Evolutionary conservation across 2,113 vertebrate species (phyloP).

Genomic region (Zosterops pallidus): DNA sequence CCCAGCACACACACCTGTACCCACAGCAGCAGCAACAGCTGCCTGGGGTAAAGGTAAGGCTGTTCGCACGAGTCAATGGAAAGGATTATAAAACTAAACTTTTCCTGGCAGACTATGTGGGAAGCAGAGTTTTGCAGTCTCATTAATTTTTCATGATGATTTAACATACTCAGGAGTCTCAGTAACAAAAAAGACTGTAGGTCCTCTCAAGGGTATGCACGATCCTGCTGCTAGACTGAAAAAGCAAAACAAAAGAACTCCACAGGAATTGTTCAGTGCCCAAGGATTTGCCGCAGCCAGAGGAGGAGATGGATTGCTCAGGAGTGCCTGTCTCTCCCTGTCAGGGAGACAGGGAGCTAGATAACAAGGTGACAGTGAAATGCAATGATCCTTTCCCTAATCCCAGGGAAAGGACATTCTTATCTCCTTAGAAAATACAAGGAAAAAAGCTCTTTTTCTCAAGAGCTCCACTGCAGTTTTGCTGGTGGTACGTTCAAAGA

Average conservation of each 20-base stretch:
- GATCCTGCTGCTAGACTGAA: not conserved
- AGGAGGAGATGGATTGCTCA: not conserved
- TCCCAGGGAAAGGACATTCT: not conserved
- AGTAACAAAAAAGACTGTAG: not conserved
- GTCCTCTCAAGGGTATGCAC: not conserved
- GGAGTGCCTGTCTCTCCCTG: not conserved
- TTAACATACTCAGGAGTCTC: slow-evolving; percentile 28
- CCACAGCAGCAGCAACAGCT: not conserved
- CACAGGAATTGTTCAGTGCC: not conserved
- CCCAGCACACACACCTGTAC: not conserved
- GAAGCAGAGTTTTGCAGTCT: slow-evolving; percentile 47
- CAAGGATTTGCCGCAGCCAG: not conserved
- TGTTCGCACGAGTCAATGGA: not conserved
- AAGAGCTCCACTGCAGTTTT: not conserved
- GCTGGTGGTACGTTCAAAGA: not conserved
- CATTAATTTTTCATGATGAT: slow-evolving; percentile 55
- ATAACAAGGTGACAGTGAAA: not conserved
- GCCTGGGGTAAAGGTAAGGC: not conserved
- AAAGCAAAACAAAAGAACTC: not conserved
- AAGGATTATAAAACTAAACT: slow-evolving; percentile 2
- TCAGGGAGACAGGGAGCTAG: not conserved
- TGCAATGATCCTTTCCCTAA: not conserved
- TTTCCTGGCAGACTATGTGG: slow-evolving; percentile 13
- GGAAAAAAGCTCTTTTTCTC: not conserved
- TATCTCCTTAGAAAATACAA: not conserved